phyloP scores from a whole-genome alignment of 2,888 invertebrate species.

The Shargacucullia verbasci region DNA sequence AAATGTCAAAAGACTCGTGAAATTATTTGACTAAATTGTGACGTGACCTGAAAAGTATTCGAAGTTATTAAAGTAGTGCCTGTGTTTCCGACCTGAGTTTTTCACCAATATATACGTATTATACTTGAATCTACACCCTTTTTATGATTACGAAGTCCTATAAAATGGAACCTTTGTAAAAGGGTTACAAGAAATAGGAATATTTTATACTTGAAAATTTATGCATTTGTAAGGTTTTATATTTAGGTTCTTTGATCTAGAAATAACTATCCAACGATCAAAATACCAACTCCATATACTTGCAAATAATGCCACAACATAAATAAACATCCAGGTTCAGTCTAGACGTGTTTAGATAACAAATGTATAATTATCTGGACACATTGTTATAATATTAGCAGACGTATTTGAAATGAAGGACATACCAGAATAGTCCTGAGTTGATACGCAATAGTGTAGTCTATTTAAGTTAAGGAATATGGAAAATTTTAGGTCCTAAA shows the following conservation, averaged over 20 bases:
- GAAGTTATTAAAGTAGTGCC: too few relatives aligned
- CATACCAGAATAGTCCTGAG: constrained; percentile 38
- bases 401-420: constrained; percentile 52
- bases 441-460: constrained; percentile 3
- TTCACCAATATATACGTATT: too few relatives aligned
- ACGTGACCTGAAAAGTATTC: background rate
- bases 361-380: constrained; percentile 35
- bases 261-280: background rate
- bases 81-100: too few relatives aligned
- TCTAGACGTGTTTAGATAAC: constrained; percentile 45
- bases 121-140: too few relatives aligned
- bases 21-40: background rate
- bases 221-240: too few relatives aligned
- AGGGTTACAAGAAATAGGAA: too few relatives aligned
- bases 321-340: constrained; percentile 20
- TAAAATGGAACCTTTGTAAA: too few relatives aligned
- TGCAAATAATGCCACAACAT: constrained; percentile 13
- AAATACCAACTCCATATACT: constrained; percentile 8
- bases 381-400: constrained; percentile 46
- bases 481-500: too few relatives aligned
- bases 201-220: too few relatives aligned
- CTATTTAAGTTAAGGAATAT: too few relatives aligned
- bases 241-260: background rate
- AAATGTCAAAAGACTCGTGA: constrained; percentile 12
- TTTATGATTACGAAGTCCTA: too few relatives aligned